Conservation (phyloP, 1,140 invertebrate genomes). For the Camponotus pennsylvanicus region DNA sequence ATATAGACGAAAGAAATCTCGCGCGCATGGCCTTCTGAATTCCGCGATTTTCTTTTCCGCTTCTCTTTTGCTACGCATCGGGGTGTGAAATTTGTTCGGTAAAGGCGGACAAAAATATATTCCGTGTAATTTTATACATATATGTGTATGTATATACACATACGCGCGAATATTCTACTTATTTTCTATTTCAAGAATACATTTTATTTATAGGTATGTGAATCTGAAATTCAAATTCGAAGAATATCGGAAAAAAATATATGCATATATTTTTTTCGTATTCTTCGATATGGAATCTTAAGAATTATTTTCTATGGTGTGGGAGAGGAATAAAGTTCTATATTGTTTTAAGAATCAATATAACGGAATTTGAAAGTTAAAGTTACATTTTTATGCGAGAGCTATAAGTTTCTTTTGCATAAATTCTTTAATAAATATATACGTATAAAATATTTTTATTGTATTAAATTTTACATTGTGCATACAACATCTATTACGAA, state of each 20-base stretch:
- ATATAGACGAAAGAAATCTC: slow-evolving; percentile 15
- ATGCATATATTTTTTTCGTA: slow-evolving; percentile 36
- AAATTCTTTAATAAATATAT: background rate
- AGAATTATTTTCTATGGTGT: background rate
- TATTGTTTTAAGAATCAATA: background rate
- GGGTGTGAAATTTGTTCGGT: slow-evolving; percentile 15
- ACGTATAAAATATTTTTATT: background rate
- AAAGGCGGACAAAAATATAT: slow-evolving; percentile 10
- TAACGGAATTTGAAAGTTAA: background rate
- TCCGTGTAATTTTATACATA: background rate
- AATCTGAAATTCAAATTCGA: slow-evolving; percentile 42
- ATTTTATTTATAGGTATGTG: background rate
- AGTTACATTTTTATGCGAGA: background rate
- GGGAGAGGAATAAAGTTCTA: background rate
- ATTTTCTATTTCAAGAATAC: slow-evolving; percentile 37
- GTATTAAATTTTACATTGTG: background rate
- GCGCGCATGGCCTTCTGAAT: slow-evolving; percentile 15
- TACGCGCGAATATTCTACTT: background rate
- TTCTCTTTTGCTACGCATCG: background rate
- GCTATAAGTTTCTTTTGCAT: too few relatives aligned
- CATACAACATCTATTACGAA: slow-evolving; percentile 23
- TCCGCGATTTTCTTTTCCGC: slow-evolving; percentile 9
- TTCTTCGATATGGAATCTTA: slow-evolving; percentile 13
- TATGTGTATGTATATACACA: background rate
- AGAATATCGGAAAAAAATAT: slow-evolving; percentile 21